Base-by-base conservation (phyloP, 2,888 invertebrate species). In the Leptogaster cylindrica region DNA sequence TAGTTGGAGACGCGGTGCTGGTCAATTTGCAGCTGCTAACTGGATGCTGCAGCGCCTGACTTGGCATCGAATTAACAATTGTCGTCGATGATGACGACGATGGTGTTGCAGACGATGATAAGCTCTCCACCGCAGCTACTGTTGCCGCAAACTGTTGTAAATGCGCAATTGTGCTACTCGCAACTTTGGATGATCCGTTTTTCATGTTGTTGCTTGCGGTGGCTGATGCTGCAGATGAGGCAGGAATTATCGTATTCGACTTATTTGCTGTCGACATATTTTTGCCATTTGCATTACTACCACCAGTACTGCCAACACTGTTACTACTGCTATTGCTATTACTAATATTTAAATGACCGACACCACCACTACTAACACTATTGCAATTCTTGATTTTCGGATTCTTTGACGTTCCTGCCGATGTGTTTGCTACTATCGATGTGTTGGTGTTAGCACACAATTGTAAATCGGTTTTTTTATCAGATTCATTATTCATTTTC, bases 1-100 rank as follows among this genome's bases (percentile, higher is more conserved):
- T 89, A 81, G 88, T 88, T 82, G 89, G 89, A 83, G 88, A 89
- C 83, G 90, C 91, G 84, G 90, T 90, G 87, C 91, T 90, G 83
- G 91, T 88, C 83, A 86, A 85, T 85, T 86, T 86, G 28, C 69
- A 68, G 55, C 69, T 68, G 64, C 51, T 68, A 27, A 69, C 71
- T 18, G 69, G 36, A 48, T 68, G 68, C 52, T 67, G 69, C 44
- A 69, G 52, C 77, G 87, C 79, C 85, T 86, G 87, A 84, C 86
- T 86, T 83, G 85, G 85, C 84, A 86, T 39, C 25, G 68, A 50
- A 41, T 25, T 27, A n/a, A 67, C 12, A 39, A 74, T 73, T 46
- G 46, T 46, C 23, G 23, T 12, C 3, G 46, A 20, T 10, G 74
- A 71, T 66, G 68, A 72, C 25, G 73, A 72, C 66, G 71, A 71